Percentiles rank a stretch among this genome's conserved stretches.
phyloP scores from a whole-genome alignment of 1,140 invertebrate genomes.

The Bacillus rossius region DNA sequence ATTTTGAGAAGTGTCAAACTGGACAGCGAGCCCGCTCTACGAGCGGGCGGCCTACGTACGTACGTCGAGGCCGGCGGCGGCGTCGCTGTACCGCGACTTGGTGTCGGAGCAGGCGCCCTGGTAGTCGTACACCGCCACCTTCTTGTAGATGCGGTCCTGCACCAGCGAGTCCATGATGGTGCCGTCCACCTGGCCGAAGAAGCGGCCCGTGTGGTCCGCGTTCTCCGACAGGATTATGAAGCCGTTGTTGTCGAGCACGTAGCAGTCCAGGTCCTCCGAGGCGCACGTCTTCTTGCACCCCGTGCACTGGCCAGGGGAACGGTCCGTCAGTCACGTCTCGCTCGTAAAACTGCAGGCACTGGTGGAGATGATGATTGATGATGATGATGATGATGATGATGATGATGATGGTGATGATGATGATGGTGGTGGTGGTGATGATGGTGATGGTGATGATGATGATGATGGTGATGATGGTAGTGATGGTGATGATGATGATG shows the following conservation, averaged over 20 bases:
- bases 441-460: too few species aligned
- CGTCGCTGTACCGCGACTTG: constrained; percentile 61
- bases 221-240: constrained; percentile 90
- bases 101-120: constrained; percentile 80
- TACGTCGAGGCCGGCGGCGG: constrained; percentile 23
- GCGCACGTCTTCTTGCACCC: constrained; percentile 77
- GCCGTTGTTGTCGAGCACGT: constrained; percentile 88
- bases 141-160: constrained; percentile 82
- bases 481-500: too few species aligned
- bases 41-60: too few species aligned
- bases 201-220: constrained; percentile 73
- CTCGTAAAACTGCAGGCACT: too few species aligned
- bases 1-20: too few species aligned
- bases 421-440: too few species aligned
- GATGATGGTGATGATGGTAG: too few species aligned
- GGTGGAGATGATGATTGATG: too few species aligned
- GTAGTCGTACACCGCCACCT: constrained; percentile 80
- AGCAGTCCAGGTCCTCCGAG: constrained; percentile 82
- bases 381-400: too few species aligned
- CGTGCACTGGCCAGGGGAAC: constrained; percentile 53
- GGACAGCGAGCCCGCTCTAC: too few species aligned
- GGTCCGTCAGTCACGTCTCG: too few species aligned
- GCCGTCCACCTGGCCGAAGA: constrained; percentile 92
- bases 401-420: too few species aligned
- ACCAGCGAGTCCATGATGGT: constrained; percentile 91